Evolutionary conservation across 2,113 vertebrate species (phyloP), one percentile per base, ranked within the genome.

Genomic region (Corythoichthys intestinalis): DNA sequence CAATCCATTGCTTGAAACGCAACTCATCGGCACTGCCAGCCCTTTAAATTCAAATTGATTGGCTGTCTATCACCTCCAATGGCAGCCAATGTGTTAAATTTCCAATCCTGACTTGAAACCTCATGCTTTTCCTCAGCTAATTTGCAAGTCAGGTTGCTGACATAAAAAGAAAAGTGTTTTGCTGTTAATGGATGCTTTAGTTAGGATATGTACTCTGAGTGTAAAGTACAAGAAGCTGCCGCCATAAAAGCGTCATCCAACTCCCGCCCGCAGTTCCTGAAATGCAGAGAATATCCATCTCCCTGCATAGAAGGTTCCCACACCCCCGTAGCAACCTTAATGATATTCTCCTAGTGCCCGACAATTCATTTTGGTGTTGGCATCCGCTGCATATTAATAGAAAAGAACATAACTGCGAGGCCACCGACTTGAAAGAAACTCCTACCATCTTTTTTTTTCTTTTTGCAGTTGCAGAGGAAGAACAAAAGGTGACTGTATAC

Each of bases 321-420:
- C 53, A 44, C 59, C 39, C 39, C 4, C 38, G n/a, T 28, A 13
- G 39, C 44, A 60, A 17, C 15, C 63, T 67, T 20, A 75, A 65
- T 67, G 13, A 66, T 70, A 41, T 65, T 70, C 48, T 71, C n/a
- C 47, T 53, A 10, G 20, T 28, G 11, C 9, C 50, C 47, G 12
- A 5, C 62, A 35, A 50, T 53, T 67, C 66, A 67, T 56, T 67
- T 57, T 63, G 37, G 49, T 49, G 10, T 17, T 56, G 58, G 58
- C 59, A 58, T 73, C 46, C 39, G 56, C 46, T 75, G 70, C 78
- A 75, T 71, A 73, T 67, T 67, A 65, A 75, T 58, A 69, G 37
- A 47, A 63, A 75, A 69, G n/a, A 54, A 44, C 39, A 59, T 65
- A 73, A 54, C 66, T 74, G 62, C n/a, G 17, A 53, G 65, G 59